Conservation (phyloP, 2,797 vertebrate species). For the Naso thynnoides region DNA sequence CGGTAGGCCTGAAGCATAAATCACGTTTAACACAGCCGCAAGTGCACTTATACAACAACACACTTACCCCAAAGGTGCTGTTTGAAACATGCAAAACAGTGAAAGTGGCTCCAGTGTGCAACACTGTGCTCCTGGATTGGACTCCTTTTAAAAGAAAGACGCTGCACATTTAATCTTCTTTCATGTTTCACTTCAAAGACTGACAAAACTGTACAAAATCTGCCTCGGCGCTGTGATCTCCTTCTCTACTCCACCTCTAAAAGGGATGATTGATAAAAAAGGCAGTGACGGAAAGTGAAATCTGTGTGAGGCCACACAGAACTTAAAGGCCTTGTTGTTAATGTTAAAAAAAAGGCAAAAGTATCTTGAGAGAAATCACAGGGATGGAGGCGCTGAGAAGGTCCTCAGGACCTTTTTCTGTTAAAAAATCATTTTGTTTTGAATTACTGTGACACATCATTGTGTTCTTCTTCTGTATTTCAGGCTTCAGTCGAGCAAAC, state of each 20-base stretch:
- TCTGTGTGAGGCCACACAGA: background rate
- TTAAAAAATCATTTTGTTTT: background rate
- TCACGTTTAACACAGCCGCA: slow-evolving; percentile 49
- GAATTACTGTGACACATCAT: slow-evolving; percentile 29
- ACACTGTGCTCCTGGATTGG: slow-evolving; percentile 16
- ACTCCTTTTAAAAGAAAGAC: background rate
- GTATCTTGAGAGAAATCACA: slow-evolving; percentile 3
- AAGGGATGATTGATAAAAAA: slow-evolving; percentile 2
- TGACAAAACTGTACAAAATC: background rate
- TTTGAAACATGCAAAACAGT: slow-evolving; percentile 49
- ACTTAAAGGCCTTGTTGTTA: background rate
- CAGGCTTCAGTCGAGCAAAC: slow-evolving; percentile 76
- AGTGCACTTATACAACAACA: slow-evolving; percentile 60
- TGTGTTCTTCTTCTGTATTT: slow-evolving; percentile 57
- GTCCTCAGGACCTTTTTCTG: background rate
- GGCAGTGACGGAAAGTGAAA: slow-evolving; percentile 7
- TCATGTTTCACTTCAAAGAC: background rate
- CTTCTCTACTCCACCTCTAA: background rate
- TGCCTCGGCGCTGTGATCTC: background rate
- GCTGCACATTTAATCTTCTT: background rate
- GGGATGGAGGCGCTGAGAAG: background rate
- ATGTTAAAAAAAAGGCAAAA: background rate
- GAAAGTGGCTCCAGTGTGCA: slow-evolving; percentile 30
- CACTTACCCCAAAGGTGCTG: slow-evolving; percentile 19
- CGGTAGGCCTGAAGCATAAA: slow-evolving; percentile 53